These are phyloP conservation scores for Hypomecis atomaria DNA, from an alignment of 2,888 invertebrate genomes.

Conservation along the genomic window DNA sequence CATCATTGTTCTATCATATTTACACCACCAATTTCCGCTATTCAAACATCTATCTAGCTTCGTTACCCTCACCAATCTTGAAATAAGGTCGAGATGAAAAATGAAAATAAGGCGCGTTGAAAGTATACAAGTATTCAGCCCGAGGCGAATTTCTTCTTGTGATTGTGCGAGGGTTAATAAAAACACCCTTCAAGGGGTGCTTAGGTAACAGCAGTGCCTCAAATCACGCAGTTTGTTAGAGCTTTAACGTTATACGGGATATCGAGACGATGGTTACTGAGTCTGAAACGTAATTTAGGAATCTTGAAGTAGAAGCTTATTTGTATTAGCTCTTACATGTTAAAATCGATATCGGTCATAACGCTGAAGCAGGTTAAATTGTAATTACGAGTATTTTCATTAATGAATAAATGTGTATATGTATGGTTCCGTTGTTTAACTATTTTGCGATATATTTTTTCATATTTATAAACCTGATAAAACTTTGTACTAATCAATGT, in stretches of 20 bases:
- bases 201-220: conserved; percentile 10
- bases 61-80: conserved; percentile 33
- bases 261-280: not conserved
- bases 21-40: not conserved
- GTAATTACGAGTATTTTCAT: no score
- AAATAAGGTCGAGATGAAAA: conserved; percentile 36
- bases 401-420: no score
- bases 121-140: conserved; percentile 43
- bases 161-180: conserved; percentile 52
- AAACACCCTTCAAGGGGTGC: conserved; percentile 38
- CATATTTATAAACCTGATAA: no score
- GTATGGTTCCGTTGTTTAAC: no score
- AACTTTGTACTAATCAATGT: no score
- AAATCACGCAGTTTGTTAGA: conserved; percentile 3
- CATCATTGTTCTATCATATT: not conserved
- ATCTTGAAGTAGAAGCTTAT: not conserved
- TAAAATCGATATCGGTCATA: no score
- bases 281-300: not conserved
- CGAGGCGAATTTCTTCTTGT: conserved; percentile 48
- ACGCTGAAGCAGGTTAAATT: no score
- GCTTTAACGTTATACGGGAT: not conserved
- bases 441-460: no score
- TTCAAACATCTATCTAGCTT: conserved; percentile 16
- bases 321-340: no score
- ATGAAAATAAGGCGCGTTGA: conserved; percentile 34